Base-by-base conservation (phyloP, 53 echinoderm and acorn worm species). In the Echinometra lucunter region DNA sequence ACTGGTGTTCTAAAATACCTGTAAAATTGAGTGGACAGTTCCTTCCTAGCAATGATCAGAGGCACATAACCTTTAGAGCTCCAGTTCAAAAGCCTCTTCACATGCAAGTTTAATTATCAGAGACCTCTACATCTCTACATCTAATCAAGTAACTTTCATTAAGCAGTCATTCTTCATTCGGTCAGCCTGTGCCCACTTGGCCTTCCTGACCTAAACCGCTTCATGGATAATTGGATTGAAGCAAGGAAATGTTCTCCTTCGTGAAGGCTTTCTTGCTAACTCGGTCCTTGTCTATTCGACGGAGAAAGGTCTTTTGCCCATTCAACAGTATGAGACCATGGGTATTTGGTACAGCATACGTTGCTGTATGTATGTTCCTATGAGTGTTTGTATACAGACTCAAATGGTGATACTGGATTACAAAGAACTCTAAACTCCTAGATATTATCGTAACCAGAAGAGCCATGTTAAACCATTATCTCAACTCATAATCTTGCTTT, bases 161-260 rank as follows among this genome's bases (percentile, higher is more conserved):
- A 89, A 23, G 57, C 63, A 57, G 57, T 89, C 57, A 57, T 89
- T 57, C 57, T 63, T 58, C 57, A 89, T 89, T 89, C n/a, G 63
- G 63, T 89, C 63, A 15, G 28, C 47, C 13, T 35, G 35, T 72
- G 18, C 78, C 37, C 38, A 78, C 78, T 78, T 78, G 78, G 78
- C 78, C 78, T 78, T 78, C 40, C 78, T 21, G 78, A 30, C 42
- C 78, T 42, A 35, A 78, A 42, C 42, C 42, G 78, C 78, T 40
- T 78, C 78, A 19, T 78, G 42, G 78, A 42, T 78, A 78, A 78
- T 78, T 78, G 42, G 42, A 78, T 78, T 78, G 78, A 21, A 1
- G 40, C 17, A 42, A 78, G 78, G 78, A 78, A 38, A 40, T 16
- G 40, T 78, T 89, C 34, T 35, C 37, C 30, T 35, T 45, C 34